These are phyloP conservation scores for Callaeas wilsoni DNA, from an alignment of 2,113 vertebrate genomes.

Conservation along the genomic window DNA sequence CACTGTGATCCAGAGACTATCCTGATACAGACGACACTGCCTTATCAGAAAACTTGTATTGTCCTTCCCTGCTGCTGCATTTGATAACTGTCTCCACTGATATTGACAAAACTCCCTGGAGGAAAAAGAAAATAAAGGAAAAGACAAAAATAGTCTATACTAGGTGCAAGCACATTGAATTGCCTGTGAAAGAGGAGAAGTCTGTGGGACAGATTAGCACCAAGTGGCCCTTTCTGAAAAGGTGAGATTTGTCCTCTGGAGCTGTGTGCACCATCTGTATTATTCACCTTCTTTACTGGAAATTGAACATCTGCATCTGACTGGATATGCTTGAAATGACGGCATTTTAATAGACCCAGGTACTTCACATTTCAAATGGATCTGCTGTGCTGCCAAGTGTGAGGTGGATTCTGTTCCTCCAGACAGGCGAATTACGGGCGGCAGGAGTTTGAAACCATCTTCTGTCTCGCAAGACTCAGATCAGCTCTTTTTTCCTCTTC, in stretches of 20 bases:
- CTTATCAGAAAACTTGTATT: neutral
- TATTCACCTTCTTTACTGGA: neutral
- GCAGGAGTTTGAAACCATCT: neutral
- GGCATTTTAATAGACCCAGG: neutral
- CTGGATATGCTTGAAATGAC: neutral
- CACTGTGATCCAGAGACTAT: neutral
- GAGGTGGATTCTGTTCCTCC: neutral
- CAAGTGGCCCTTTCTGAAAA: neutral
- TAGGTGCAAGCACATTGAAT: neutral
- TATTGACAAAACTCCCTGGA: neutral
- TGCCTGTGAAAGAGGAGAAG: neutral
- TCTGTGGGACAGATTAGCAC: neutral
- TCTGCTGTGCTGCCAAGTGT: neutral
- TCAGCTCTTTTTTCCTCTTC: neutral
- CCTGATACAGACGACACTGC: neutral
- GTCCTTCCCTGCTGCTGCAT: neutral
- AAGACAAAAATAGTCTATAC: neutral
- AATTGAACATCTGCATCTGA: neutral
- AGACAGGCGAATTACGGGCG: neutral
- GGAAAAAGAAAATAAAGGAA: neutral
- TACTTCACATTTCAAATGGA: neutral
- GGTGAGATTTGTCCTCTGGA: neutral
- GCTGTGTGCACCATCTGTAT: neutral
- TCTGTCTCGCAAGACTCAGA: neutral
- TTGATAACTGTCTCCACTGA: neutral